Evolutionary conservation across 2,797 vertebrate genomes (phyloP), one percentile per base, ranked within the genome.

Genomic region (Carduelis carduelis): DNA sequence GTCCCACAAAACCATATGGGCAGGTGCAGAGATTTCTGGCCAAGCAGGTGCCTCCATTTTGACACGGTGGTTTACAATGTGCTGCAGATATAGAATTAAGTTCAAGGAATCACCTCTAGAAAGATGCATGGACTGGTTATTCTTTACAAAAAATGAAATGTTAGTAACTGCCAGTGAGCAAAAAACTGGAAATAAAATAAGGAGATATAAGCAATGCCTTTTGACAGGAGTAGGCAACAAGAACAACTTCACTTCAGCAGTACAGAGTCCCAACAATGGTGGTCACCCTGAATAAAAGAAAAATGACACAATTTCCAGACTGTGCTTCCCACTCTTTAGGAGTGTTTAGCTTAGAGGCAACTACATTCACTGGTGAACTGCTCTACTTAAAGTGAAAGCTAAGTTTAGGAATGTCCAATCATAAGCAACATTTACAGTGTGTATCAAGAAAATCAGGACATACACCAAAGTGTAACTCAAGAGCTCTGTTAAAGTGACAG

Each of bases 1-100:
- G 98, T 91, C 99, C 99, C 90, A 99, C 98, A 93, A 98, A 99
- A 80, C 99, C 99, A 12, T 99, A 99, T 1, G 98, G 97, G 74
- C 99, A 99, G 92, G 98, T 99, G 66, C 99, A 99, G 96, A 98
- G 98, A 95, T 99, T 99, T 78, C 98, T 98, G 92, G 97, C 96
- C 95, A 98, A 95, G 83, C 99, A 99, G 0, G 97, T 98, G 28
- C 99, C 99, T 89, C 98, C 98, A 23, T 99, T 98, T 83, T 97
- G 98, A 96, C 99, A 99, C 0, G 98, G 94, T 14, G 98, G 99
- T 79, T 98, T 98, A 75, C 99, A 99, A 30, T 93, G 97, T n/a
- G 98, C 99, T 99, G 96, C 86, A 96, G 92, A 95, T 28, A 97
- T 0, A 97, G 61, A 96, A 95, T 83, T 59, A 64, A 6, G 18